phyloP scores from a whole-genome alignment of 2,888 invertebrate species.

The Cheilosia urbana region DNA sequence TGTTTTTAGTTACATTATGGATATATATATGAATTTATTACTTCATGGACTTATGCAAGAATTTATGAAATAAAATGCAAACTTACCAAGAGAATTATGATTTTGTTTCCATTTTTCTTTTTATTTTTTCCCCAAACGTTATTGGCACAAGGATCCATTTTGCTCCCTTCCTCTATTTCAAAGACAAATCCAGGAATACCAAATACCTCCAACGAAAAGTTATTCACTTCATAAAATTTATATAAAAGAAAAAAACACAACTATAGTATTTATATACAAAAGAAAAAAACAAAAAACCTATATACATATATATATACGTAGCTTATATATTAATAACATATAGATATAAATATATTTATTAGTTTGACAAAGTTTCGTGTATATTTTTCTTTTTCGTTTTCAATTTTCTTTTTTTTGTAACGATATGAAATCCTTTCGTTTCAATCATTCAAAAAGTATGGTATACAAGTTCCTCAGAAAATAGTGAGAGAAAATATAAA shows the following conservation, averaged over 20 bases:
- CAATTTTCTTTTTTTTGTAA: slow-evolving; percentile 78
- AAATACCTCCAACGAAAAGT: slow-evolving; percentile 83
- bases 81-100: slow-evolving; percentile 76
- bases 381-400: slow-evolving; percentile 59
- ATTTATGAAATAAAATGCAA: slow-evolving; percentile 60
- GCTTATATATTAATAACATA: slow-evolving; percentile 58
- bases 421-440: slow-evolving; percentile 70
- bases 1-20: slow-evolving; percentile 66
- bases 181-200: slow-evolving; percentile 81
- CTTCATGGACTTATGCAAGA: slow-evolving; percentile 32
- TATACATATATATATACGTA: slow-evolving; percentile 67
- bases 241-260: slow-evolving; percentile 24
- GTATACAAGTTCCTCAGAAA: slow-evolving; percentile 91
- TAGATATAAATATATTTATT: slow-evolving; percentile 74
- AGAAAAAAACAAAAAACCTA: slow-evolving; percentile 33
- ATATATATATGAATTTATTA: slow-evolving; percentile 47
- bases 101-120: slow-evolving; percentile 35
- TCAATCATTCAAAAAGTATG: slow-evolving; percentile 83
- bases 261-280: slow-evolving; percentile 75
- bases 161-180: slow-evolving; percentile 1
- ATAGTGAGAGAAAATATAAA: slow-evolving; percentile 79
- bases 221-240: slow-evolving; percentile 51
- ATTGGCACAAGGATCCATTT: slow-evolving; percentile 56
- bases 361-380: slow-evolving; percentile 75
- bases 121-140: slow-evolving; percentile 17